Conservation (phyloP, 2,888 invertebrate genomes). For the Drosophila mayaguana region DNA sequence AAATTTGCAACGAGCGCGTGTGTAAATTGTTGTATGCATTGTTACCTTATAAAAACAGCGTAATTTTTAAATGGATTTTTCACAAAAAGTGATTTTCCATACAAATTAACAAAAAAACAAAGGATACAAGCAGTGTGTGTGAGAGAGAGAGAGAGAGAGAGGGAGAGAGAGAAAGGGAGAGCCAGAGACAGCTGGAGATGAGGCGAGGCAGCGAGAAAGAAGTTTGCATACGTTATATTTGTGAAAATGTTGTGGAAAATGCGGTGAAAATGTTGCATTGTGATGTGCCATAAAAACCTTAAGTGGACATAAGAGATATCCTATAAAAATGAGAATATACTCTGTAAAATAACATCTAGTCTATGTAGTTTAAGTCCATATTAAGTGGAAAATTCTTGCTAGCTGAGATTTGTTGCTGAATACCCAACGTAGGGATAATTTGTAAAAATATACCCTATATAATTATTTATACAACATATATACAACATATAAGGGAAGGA, state of each 20-base stretch:
- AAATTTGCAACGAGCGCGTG: constrained; percentile 74
- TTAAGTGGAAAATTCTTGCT: no score
- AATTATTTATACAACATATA: no score
- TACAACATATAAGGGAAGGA: no score
- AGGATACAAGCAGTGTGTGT: neutral
- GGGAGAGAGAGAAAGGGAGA: neutral
- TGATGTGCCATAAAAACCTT: constrained; percentile 24
- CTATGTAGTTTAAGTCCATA: neutral
- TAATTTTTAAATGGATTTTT: constrained; percentile 79
- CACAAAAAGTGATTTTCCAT: constrained; percentile 79
- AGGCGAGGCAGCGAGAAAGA: neutral
- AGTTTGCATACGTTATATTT: constrained; percentile 48
- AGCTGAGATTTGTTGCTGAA: neutral
- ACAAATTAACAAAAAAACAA: constrained; percentile 78
- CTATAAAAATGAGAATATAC: neutral
- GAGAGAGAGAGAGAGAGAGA: neutral
- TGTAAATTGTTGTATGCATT: constrained; percentile 81
- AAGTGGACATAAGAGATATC: constrained; percentile 6
- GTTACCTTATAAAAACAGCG: constrained; percentile 81
- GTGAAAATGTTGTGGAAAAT: constrained; percentile 40
- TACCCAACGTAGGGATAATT: no score
- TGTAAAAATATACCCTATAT: neutral
- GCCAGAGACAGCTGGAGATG: neutral
- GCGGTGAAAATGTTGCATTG: constrained; percentile 51
- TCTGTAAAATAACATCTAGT: neutral